Evolutionary conservation across 2,888 invertebrate species (phyloP).

Genomic region (Clunio marinus): DNA sequence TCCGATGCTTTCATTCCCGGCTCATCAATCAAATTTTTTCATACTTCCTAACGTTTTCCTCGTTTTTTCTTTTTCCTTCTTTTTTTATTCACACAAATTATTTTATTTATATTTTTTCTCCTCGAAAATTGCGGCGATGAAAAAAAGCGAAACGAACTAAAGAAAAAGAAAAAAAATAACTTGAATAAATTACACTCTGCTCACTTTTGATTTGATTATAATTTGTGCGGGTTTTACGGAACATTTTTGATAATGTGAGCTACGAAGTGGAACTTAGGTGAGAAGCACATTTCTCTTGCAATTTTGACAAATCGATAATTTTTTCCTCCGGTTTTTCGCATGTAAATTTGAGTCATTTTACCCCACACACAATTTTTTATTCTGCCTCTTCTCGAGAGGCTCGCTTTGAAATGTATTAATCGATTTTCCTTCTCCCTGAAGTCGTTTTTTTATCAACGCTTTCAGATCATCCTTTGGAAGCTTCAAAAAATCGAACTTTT

Average conservation of each 20-base stretch:
- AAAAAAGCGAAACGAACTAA: too few relatives aligned
- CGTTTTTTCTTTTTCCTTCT: background rate
- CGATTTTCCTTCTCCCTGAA: background rate
- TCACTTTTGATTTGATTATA: slow-evolving; percentile 3
- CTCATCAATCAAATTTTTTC: slow-evolving; percentile 28
- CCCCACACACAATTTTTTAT: slow-evolving; percentile 15
- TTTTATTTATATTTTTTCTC: background rate
- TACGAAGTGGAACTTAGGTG: too few relatives aligned
- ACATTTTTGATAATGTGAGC: background rate
- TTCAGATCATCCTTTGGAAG: slow-evolving; percentile 10
- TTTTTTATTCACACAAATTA: background rate
- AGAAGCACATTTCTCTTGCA: background rate
- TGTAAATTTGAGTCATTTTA: slow-evolving; percentile 16
- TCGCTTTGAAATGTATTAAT: slow-evolving; percentile 6
- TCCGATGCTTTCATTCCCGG: slow-evolving; percentile 16
- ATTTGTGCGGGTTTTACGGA: background rate
- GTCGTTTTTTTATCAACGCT: background rate
- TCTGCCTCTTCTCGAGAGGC: slow-evolving; percentile 3
- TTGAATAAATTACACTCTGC: slow-evolving; percentile 6
- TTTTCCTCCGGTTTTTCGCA: background rate
- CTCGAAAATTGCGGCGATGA: background rate
- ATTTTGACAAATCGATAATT: slow-evolving; percentile 1
- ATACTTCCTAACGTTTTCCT: background rate
- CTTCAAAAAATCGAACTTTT: background rate
- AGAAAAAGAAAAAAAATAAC: background rate